Percentiles rank a stretch among this genome's conserved stretches.
These are phyloP conservation scores for Muscicapa adusta DNA, from an alignment of 2,113 vertebrate species.

Conservation along the genomic window DNA sequence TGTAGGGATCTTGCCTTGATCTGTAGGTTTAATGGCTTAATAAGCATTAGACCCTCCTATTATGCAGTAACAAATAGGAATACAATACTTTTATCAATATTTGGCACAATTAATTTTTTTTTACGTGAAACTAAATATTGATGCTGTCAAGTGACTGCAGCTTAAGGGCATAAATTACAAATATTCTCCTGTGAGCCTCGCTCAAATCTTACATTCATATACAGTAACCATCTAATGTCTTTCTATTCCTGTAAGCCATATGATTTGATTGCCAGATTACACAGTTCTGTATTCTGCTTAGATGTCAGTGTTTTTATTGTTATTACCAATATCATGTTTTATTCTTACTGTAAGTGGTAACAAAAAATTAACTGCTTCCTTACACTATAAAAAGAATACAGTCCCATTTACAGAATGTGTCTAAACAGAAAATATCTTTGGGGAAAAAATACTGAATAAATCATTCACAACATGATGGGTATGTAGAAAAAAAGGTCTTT, in stretches of 20 bases:
- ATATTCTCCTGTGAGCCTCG: background rate
- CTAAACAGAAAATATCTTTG: conserved; percentile 6
- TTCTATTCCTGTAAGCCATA: conserved; percentile 65
- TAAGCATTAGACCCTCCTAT: conserved; percentile 30
- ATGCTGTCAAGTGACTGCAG: conserved; percentile 44
- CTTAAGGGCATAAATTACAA: conserved; percentile 52
- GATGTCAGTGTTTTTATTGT: conserved; percentile 58
- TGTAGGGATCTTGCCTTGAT: conserved; percentile 27
- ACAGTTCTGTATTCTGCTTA: conserved; percentile 31
- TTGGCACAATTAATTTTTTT: conserved; percentile 42
- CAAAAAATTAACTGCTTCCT: conserved; percentile 56
- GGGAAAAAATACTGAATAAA: background rate
- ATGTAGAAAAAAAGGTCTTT: background rate
- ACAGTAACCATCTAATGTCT: conserved; percentile 46
- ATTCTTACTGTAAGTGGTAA: conserved; percentile 60
- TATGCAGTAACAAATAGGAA: conserved; percentile 44
- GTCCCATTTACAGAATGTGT: conserved; percentile 16
- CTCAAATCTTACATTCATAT: conserved; percentile 54
- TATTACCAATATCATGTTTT: conserved; percentile 41
- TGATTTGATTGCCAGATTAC: conserved; percentile 51
- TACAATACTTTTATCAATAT: conserved; percentile 64
- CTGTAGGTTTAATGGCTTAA: conserved; percentile 36
- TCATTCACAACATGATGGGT: background rate
- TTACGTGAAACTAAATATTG: conserved; percentile 62
- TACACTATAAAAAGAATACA: conserved; percentile 21